phyloP scores from a whole-genome alignment of 2,888 invertebrate genomes.

The Dolomedes plantarius region DNA sequence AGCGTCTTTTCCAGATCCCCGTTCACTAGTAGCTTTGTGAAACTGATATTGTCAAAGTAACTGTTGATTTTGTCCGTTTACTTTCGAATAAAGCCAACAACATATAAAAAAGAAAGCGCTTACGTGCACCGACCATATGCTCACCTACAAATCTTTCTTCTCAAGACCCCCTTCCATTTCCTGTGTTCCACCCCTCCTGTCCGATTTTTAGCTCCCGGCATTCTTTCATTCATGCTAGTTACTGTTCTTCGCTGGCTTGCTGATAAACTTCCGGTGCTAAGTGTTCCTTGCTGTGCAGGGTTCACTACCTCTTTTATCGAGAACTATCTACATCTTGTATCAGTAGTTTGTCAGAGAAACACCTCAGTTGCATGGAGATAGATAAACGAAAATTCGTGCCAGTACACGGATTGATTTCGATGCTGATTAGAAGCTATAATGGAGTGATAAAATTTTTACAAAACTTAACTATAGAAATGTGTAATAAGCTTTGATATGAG shows the following conservation, averaged over 20 bases:
- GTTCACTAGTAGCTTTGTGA: too few species aligned
- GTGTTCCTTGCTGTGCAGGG: neutral
- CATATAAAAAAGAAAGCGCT: neutral
- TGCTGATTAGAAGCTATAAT: too few species aligned
- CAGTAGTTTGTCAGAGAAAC: too few species aligned
- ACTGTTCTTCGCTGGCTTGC: conserved; percentile 48
- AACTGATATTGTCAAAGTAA: conserved; percentile 17
- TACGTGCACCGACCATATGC: conserved; percentile 55
- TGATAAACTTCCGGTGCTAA: conserved; percentile 55
- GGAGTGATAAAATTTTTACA: too few species aligned
- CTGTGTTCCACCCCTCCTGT: conserved; percentile 21
- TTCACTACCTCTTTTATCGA: neutral
- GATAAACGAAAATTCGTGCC: too few species aligned
- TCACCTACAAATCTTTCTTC: conserved; percentile 51
- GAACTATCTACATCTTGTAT: too few species aligned
- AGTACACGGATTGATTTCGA: too few species aligned
- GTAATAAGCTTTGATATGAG: too few species aligned
- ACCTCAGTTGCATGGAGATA: too few species aligned
- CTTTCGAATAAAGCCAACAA: neutral
- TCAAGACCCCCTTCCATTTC: conserved; percentile 36
- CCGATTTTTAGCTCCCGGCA: conserved; percentile 1
- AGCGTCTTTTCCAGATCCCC: neutral
- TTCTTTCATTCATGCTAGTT: neutral
- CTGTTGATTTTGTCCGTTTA: conserved; percentile 25
- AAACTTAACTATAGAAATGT: too few species aligned